Evolutionary conservation across 2,797 vertebrate genomes (phyloP).

Genomic region (Sebastes oblongus): DNA sequence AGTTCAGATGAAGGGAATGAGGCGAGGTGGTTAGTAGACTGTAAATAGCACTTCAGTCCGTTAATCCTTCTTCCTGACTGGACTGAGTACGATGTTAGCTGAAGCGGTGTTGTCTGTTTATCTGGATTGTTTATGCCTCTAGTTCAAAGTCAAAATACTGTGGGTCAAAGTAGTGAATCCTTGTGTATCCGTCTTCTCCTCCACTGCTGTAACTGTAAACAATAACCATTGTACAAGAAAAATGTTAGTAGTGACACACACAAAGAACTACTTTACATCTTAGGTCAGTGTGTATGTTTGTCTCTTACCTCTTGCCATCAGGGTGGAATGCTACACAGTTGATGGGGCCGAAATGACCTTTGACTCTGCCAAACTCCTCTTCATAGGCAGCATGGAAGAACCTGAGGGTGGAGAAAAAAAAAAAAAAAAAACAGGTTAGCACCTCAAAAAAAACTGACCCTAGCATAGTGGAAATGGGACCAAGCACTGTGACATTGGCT

Average conservation of each 20-base stretch:
- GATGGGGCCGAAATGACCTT: slow-evolving; percentile 97
- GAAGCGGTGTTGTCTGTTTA: neutral
- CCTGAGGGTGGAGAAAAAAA: slow-evolving; percentile 67
- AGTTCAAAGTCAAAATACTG: slow-evolving; percentile 99
- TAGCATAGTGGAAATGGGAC: neutral
- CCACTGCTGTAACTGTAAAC: slow-evolving; percentile 93
- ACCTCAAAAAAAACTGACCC: too few species aligned
- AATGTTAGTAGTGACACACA: neutral
- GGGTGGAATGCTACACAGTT: slow-evolving; percentile 98
- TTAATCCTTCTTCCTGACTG: slow-evolving; percentile 12
- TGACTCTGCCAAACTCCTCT: slow-evolving; percentile 97
- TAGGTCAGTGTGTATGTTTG: fast-evolving
- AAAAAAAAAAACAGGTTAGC: neutral
- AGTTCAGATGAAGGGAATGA: slow-evolving; percentile 20
- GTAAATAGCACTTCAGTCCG: neutral
- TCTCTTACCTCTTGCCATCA: slow-evolving; percentile 92
- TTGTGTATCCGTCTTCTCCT: slow-evolving; percentile 95
- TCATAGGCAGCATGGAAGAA: slow-evolving; percentile 97
- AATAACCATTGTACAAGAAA: neutral
- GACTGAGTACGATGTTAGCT: slow-evolving; percentile 1
- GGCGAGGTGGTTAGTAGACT: neutral
- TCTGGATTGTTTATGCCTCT: slow-evolving; percentile 79
- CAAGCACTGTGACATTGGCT: too few species aligned
- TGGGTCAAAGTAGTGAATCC: slow-evolving; percentile 97
- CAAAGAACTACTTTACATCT: too few species aligned